Evolutionary conservation across 2,113 vertebrate genomes (phyloP).

Genomic region (Callocephalon fimbriatum): DNA sequence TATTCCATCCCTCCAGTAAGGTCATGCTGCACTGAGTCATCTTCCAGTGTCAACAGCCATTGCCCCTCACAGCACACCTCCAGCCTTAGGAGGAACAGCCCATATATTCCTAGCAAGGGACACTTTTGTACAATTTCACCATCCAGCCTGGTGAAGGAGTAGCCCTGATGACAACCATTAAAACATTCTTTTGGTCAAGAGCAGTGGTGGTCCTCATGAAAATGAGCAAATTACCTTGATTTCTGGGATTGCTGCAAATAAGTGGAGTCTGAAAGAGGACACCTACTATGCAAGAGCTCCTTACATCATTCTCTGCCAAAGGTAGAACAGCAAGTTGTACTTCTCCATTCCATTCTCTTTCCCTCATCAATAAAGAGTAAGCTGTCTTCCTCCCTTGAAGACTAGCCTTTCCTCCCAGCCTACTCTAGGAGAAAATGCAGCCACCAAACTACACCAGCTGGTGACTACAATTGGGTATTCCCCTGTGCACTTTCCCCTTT

Average conservation of each 20-base stretch:
- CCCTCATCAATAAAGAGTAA: background rate
- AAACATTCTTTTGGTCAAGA: background rate
- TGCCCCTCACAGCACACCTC: background rate
- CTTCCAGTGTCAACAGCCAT: background rate
- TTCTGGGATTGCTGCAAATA: background rate
- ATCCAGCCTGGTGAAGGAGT: background rate
- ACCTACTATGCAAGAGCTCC: background rate
- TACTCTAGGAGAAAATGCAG: background rate
- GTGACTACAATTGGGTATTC: background rate
- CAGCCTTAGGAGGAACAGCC: background rate
- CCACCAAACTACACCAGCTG: too few relatives aligned
- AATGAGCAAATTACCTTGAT: background rate
- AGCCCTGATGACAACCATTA: background rate
- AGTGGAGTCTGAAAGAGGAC: background rate
- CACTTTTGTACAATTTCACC: background rate
- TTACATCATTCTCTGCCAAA: background rate
- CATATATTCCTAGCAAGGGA: accelerated
- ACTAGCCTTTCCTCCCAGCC: background rate
- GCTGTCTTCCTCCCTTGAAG: background rate
- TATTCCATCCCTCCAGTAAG: background rate
- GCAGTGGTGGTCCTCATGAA: background rate
- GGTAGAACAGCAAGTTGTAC: background rate
- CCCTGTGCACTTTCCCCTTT: background rate
- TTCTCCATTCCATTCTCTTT: background rate
- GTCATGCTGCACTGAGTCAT: background rate